phyloP scores from a whole-genome alignment of 1,140 invertebrate species.

The Ditylenchus dipsaci region DNA sequence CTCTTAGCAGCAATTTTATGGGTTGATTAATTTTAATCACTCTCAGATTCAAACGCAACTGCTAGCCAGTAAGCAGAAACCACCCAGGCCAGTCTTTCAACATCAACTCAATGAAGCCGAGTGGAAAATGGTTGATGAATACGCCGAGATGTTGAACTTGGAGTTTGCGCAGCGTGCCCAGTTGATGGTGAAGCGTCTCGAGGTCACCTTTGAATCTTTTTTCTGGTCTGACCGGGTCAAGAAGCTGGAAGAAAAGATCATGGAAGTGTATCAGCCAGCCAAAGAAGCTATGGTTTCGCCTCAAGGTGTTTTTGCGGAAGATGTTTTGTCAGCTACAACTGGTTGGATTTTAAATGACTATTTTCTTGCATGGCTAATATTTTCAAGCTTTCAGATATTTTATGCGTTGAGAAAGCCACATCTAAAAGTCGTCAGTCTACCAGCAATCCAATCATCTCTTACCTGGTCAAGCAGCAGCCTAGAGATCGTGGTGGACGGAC shows the following conservation, averaged over 20 bases:
- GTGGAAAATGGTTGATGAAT: conserved; percentile 7
- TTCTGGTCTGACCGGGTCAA: conserved; percentile 22
- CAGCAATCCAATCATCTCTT: conserved; percentile 1
- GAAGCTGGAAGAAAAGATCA: conserved; percentile 13
- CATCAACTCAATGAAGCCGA: conserved; percentile 8
- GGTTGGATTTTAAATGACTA: conserved; percentile 7
- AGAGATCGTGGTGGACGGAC: conserved; percentile 18
- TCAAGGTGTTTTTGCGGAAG: conserved; percentile 8
- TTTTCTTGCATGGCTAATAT: not conserved
- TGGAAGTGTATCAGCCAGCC: not conserved
- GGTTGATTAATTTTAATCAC: no score
- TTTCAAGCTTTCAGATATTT: not conserved
- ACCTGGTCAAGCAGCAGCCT: conserved; percentile 8
- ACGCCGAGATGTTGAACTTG: conserved; percentile 4
- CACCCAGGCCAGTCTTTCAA: not conserved
- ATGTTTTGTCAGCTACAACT: conserved; percentile 13
- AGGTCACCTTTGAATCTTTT: conserved; percentile 21
- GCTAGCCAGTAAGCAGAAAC: no score
- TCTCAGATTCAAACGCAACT: no score
- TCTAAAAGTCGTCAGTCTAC: conserved; percentile 7
- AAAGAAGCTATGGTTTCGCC: not conserved
- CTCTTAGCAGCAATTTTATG: no score
- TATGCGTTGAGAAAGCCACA: conserved; percentile 17
- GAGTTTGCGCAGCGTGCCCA: conserved; percentile 16
- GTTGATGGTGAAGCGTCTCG: conserved; percentile 16